phyloP scores from a whole-genome alignment of 2,797 vertebrate species.

The Sebastes vulpes region DNA sequence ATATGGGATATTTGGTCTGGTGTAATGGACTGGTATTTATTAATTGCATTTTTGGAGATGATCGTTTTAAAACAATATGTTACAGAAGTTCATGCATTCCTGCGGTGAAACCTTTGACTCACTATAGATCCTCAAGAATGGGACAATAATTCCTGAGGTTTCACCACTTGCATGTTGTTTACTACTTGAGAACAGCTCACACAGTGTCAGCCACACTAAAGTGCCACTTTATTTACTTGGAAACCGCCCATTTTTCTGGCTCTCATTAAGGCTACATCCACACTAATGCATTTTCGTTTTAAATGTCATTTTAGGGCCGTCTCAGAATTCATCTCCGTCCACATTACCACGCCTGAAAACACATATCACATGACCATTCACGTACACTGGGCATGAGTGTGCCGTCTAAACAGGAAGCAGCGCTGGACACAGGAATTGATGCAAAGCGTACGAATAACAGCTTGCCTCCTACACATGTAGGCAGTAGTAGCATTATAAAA shows the following conservation, averaged over 20 bases:
- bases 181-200: not conserved
- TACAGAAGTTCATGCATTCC: constrained; percentile 45
- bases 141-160: constrained; percentile 22
- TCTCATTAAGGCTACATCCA: not conserved
- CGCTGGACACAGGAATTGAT: too few relatives aligned
- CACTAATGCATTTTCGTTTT: not conserved
- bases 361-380: too few relatives aligned
- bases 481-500: too few relatives aligned
- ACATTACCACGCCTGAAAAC: too few relatives aligned
- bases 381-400: too few relatives aligned
- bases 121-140: constrained; percentile 18
- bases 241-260: not conserved
- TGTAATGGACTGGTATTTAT: constrained; percentile 40
- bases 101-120: constrained; percentile 31
- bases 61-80: constrained; percentile 53
- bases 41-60: constrained; percentile 53
- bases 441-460: too few relatives aligned
- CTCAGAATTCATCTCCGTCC: too few relatives aligned
- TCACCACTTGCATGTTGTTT: constrained; percentile 21
- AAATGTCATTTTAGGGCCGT: too few relatives aligned
- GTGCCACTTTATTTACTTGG: not conserved
- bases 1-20: constrained; percentile 63
- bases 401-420: too few relatives aligned
- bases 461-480: too few relatives aligned
- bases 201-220: not conserved